phyloP scores from a whole-genome alignment of 2,888 invertebrate genomes.

The Rhagophthalmus giganteus region DNA sequence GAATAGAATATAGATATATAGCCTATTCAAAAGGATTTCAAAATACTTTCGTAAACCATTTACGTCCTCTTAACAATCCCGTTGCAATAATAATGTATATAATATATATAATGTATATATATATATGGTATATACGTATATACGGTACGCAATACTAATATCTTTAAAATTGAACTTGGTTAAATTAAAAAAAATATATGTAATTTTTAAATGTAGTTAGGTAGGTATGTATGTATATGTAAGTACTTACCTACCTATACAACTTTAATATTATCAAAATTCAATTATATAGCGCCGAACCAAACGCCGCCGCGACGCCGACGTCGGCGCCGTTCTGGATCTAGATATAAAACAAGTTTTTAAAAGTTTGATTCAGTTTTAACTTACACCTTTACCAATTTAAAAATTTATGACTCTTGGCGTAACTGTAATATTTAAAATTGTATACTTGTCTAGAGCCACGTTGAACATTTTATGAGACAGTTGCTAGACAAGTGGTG shows the following conservation, averaged over 20 bases:
- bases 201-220: neutral
- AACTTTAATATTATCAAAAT: no score
- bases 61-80: no score
- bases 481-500: slow-evolving; percentile 36
- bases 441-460: slow-evolving; percentile 22
- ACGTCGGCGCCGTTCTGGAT: no score
- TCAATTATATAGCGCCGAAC: no score
- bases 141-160: neutral
- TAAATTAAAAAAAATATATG: neutral
- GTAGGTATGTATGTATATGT: neutral
- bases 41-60: no score
- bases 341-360: no score
- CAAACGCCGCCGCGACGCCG: no score
- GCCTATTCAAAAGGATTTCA: no score
- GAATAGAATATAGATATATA: no score
- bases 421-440: slow-evolving; percentile 28
- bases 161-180: neutral
- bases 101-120: no score
- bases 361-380: slow-evolving; percentile 19
- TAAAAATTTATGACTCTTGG: slow-evolving; percentile 21
- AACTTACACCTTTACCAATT: slow-evolving; percentile 23
- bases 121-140: neutral
- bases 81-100: no score
- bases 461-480: slow-evolving; percentile 34
- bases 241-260: neutral